Conservation (phyloP, 2,888 invertebrate species). For the Tortricodes alternella region DNA sequence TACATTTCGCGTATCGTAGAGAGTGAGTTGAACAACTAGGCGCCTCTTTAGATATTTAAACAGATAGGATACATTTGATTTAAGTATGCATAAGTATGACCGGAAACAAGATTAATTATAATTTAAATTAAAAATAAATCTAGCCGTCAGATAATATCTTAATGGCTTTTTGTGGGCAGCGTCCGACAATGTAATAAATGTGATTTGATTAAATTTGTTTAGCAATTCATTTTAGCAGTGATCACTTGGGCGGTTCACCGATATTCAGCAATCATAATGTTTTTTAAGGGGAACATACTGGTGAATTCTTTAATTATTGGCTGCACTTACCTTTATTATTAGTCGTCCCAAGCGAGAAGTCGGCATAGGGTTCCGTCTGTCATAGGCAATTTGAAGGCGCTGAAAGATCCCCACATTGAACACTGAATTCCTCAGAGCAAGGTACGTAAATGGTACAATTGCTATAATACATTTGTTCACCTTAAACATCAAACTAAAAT, state of each 20-base stretch:
- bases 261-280: not conserved
- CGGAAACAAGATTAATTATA: not conserved
- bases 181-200: not conserved
- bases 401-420: not conserved
- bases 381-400: not conserved
- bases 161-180: conserved; percentile 2
- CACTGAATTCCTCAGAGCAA: not conserved
- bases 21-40: too few relatives aligned
- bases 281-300: too few relatives aligned
- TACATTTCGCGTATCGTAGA: not conserved
- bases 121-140: not conserved
- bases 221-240: conserved; percentile 4
- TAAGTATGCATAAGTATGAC: too few relatives aligned
- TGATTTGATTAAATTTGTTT: conserved; percentile 8
- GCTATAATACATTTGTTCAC: too few relatives aligned
- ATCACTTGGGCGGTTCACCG: not conserved
- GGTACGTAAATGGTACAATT: conserved; percentile 8
- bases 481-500: too few relatives aligned
- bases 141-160: not conserved
- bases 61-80: too few relatives aligned
- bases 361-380: not conserved
- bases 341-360: too few relatives aligned
- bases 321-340: too few relatives aligned
- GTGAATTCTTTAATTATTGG: too few relatives aligned
- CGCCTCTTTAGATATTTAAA: too few relatives aligned